Base-by-base conservation (phyloP, 2,113 vertebrate genomes). In the Odontesthes bonariensis region DNA sequence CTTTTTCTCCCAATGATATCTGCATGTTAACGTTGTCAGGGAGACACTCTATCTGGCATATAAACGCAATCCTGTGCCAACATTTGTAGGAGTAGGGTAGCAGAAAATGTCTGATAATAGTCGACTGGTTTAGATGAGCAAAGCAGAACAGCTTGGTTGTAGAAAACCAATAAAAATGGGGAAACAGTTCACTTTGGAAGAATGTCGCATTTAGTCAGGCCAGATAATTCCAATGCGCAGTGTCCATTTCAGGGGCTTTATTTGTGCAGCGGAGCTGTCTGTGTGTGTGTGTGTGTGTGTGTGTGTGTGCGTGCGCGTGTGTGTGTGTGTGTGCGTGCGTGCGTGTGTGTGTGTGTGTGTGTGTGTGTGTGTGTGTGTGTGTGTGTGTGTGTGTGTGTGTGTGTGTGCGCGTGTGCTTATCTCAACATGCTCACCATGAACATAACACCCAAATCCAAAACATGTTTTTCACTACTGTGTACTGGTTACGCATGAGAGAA, bases 381-480 rank as follows among this genome's bases (percentile, higher is more conserved):
- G n/a, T 70, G 56, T 77, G 27, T 27, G 27, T 27, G 27, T 27
- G 27, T 27, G 27, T 3, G 27, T 3, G 27, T 3, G 27, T 27
- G 11, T 47, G 56, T 33, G 33, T 22, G 68, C 55, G 53, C 13
- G 56, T 40, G 12, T 51, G n/a, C 32, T 71, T 63, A 72, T 83
- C 52, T 68, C 73, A 76, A 59, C 73, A 75, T 42, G 57, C 52
- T 78, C 60, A 32, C 44, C 22, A 62, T 69, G 68, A 85, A 31
- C 69, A 70, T 51, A 71, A 42, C 55, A 44, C 12, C 69, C 9
- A 55, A 76, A 79, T 74, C 12, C 65, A 87, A 88, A 92, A 87
- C 86, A 89, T 88, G 81, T 90, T 91, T 89, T 86, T 65, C 73
- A 81, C 82, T 82, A 73, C 84, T 75, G 77, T 82, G 83, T 16